Conservation (phyloP, 2,888 invertebrate genomes). For the Agonopterix alstromeriana region DNA sequence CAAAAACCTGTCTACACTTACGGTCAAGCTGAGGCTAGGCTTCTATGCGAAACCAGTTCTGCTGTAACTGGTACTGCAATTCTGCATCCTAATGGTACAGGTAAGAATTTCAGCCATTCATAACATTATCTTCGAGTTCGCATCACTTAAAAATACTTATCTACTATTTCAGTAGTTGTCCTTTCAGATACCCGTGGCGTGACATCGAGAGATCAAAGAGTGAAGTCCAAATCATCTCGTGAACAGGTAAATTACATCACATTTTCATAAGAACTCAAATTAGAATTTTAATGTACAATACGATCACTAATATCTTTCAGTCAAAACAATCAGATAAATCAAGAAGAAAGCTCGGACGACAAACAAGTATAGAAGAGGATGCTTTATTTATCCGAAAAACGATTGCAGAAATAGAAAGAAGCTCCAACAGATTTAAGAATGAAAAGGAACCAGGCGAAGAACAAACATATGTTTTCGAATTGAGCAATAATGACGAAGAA, state of each 20-base stretch:
- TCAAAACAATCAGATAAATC: conserved; percentile 38
- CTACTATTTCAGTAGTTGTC: conserved; percentile 22
- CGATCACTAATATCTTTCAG: conserved; percentile 24
- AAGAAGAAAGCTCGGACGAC: conserved; percentile 45
- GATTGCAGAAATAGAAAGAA: conserved; percentile 68
- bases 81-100: conserved; percentile 52
- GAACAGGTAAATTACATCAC: conserved; percentile 47
- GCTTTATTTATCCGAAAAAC: conserved; percentile 65
- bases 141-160: not conserved
- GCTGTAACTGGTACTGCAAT: conserved; percentile 66
- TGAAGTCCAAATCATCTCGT: conserved; percentile 39
- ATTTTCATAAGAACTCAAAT: conserved; percentile 1
- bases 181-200: conserved; percentile 44
- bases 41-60: conserved; percentile 60
- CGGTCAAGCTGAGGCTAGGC: conserved; percentile 76
- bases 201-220: conserved; percentile 37
- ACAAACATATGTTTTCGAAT: conserved; percentile 4
- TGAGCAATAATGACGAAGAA: conserved; percentile 18
- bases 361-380: conserved; percentile 66
- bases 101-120: conserved; percentile 22
- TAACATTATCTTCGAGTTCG: not conserved
- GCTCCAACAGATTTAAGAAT: conserved; percentile 47
- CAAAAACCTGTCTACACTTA: conserved; percentile 86
- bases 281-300: conserved; percentile 2
- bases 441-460: conserved; percentile 18